Conservation (phyloP, 2,888 invertebrate species). For the Thelaira solivaga region DNA sequence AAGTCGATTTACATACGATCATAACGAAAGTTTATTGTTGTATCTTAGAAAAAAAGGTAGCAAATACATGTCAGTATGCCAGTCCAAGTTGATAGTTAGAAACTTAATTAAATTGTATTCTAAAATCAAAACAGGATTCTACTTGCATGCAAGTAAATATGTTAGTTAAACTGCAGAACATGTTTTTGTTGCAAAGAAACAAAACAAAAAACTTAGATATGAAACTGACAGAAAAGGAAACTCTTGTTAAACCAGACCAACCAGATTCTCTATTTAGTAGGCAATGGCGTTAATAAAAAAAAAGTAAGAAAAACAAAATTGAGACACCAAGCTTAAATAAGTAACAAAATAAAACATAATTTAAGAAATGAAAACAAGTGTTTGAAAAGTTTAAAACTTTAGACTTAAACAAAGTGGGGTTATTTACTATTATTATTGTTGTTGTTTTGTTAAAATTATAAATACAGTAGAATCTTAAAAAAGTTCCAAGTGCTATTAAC, state of each 20-base stretch:
- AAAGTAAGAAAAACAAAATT: not conserved
- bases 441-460: no score
- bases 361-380: no score
- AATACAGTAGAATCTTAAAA: no score
- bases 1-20: no score
- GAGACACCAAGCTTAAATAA: not conserved
- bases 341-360: no score
- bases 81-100: slow-evolving; percentile 37
- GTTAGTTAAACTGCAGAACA: not conserved
- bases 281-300: not conserved
- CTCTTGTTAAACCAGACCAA: slow-evolving; percentile 47
- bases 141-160: not conserved
- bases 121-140: slow-evolving; percentile 53
- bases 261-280: not conserved
- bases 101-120: slow-evolving; percentile 59
- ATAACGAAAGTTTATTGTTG: no score
- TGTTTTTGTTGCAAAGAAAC: not conserved
- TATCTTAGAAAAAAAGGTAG: not conserved
- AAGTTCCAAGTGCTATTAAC: no score
- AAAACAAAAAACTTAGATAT: slow-evolving; percentile 9
- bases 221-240: slow-evolving; percentile 32
- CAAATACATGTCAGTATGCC: slow-evolving; percentile 59
- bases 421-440: no score
- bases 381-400: no score
- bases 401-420: no score